Conservation (phyloP, 2,797 vertebrate species). For the Buceros bicornis region DNA sequence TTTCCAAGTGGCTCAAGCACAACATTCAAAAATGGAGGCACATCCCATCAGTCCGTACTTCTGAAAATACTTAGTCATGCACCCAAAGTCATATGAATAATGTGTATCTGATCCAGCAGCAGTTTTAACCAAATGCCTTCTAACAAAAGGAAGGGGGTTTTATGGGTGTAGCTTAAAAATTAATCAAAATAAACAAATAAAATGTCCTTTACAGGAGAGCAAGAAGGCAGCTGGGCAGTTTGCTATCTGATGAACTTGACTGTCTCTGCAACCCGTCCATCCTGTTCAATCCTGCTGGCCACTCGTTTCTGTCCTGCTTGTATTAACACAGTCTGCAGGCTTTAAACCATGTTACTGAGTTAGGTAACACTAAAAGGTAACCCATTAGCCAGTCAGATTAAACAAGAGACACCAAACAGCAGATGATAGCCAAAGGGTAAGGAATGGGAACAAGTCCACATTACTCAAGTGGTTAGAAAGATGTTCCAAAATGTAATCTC, state of each 20-base stretch:
- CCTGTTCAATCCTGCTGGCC: slow-evolving; percentile 22
- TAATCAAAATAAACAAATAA: slow-evolving; percentile 31
- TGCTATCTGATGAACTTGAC: slow-evolving; percentile 43
- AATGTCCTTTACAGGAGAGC: background rate
- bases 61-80: background rate
- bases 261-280: slow-evolving; percentile 7
- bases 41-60: background rate
- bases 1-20: background rate
- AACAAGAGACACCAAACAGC: slow-evolving; percentile 50
- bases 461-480: slow-evolving; percentile 54
- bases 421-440: slow-evolving; percentile 37
- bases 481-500: slow-evolving; percentile 43
- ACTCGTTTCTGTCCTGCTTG: background rate
- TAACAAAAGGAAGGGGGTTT: background rate
- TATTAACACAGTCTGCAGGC: slow-evolving; percentile 28
- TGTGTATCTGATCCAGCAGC: background rate
- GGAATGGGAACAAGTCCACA: slow-evolving; percentile 60
- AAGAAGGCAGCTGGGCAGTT: background rate
- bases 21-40: background rate
- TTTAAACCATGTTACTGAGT: background rate
- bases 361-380: slow-evolving; percentile 31
- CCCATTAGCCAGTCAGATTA: slow-evolving; percentile 21
- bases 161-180: slow-evolving; percentile 1
- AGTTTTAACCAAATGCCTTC: background rate
- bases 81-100: background rate